Base-by-base conservation (phyloP, 2,113 vertebrate genomes). In the Amphiprion percula region DNA sequence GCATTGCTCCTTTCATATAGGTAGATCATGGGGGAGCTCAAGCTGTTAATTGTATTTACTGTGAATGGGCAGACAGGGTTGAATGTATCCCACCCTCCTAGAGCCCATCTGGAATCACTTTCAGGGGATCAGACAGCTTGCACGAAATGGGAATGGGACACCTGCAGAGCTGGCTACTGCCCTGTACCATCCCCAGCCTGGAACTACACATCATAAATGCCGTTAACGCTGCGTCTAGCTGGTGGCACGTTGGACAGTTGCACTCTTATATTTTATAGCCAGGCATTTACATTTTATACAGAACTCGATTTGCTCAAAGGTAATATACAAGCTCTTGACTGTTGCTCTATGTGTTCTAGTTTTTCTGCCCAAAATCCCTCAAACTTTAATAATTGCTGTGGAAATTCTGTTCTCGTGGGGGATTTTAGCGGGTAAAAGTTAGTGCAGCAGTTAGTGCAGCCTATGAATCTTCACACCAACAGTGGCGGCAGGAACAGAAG, bases 21-120 rank as follows among this genome's bases (percentile, higher is more conserved):
- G 83, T 90, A 88, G 90, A 78, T 91, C 71, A 72, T 77, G 80
- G 59, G 65, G 83, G 80, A 74, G 86, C 84, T 90, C 77, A 81
- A 70, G 84, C 87, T 88, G 90, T 93, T 93, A 92, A 94, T 94
- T 92, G 84, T 91, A 88, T 92, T 87, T 85, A 81, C 92, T 88
- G 86, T 90, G 93, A 92, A 83, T 87, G 80, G 73, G 71, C 19
- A 84, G 88, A 79, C 47, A 11, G 81, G 64, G 86, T 55, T 63
- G 84, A 75, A 77, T 85, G 78, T 83, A 91, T 92, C 90, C 88
- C 91, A 86, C 88, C 88, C 90, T 88, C 73, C 79, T 64, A 50
- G 54, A 78, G 64, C 69, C 82, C 94, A 95, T 95, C 92, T 95
- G 94, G 93, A 92, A 92, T 84, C 88, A 91, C 91, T 95, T 92